Base-by-base conservation (phyloP, 2,797 vertebrate genomes). In the Clarias fuscus region DNA sequence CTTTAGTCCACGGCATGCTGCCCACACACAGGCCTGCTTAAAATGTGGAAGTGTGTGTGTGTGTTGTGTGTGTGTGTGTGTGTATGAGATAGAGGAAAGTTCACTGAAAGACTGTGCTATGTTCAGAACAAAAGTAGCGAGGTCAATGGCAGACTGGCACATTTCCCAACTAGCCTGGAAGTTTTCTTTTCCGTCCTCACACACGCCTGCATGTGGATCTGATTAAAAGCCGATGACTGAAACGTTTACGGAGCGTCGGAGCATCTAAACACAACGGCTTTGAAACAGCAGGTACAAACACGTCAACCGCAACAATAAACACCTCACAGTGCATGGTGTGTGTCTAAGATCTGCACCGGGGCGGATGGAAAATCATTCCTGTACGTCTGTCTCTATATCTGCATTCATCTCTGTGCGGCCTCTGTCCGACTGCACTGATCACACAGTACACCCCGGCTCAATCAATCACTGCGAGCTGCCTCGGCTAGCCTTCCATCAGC, bases 1-100 rank as follows among this genome's bases (percentile, higher is more conserved):
- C 80, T 89, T 89, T 91, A 87, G 84, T 93, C 91, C 87, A 88
- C 76, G 88, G 91, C 90, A 93, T 90, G 91, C 91, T 89, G 33
- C 84, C 84, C 83, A 88, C 83, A 78, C 80, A 33, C 64, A 82
- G 65, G 62, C 75, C 86, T 65, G 82, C 82, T 82, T 43, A 70
- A 79, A 79, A 70, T 14, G 18, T 30, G 53, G 13, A 14, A 14
- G 33, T 27, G 24, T 6, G 59, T 77, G 3, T 56, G 70, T 48
- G 37, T 43, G 71, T n/a, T n/a, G 33, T 27, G 24, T 6, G 59
- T 77, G 3, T 56, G 70, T 48, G 37, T 43, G 71, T n/a, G 40
- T 24, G 70, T 43, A 4, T 48, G 68, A 24, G 72, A 10, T n/a
- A 56, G 3, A 4, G 14, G 22, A 68, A 82, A 82, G 43, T 68